Percentiles rank a stretch among this genome's conserved stretches.
These are phyloP conservation scores for Cinara cedri DNA, from an alignment of 2,888 invertebrate genomes.

Conservation along the genomic window DNA sequence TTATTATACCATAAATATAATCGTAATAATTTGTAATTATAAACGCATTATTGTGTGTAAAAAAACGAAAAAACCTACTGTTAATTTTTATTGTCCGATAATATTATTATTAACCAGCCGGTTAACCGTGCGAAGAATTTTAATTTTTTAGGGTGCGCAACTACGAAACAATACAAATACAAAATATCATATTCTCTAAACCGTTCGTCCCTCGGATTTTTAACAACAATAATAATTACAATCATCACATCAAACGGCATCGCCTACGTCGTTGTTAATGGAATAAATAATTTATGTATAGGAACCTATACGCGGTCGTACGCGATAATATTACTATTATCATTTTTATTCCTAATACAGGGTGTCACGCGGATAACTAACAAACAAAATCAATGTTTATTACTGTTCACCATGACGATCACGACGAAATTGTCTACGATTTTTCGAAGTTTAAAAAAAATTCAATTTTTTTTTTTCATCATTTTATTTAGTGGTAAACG, in stretches of 20 bases:
- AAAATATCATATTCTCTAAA: conserved; percentile 2
- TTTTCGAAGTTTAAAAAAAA: no score
- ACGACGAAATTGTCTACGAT: no score
- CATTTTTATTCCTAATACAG: no score
- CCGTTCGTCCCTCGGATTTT: background rate
- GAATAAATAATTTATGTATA: background rate
- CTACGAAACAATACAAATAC: background rate
- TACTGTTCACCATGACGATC: no score
- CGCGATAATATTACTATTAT: no score
- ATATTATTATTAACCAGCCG: conserved; percentile 1
- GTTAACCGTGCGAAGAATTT: conserved; percentile 30
- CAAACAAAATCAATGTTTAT: no score
- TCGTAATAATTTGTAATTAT: background rate
- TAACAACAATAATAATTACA: background rate
- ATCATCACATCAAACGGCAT: no score
- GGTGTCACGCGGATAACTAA: no score
- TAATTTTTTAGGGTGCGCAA: conserved; percentile 23
- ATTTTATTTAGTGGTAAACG: no score
- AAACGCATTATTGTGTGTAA: background rate
- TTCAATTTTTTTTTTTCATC: no score
- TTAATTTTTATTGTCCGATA: background rate
- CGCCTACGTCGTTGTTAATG: background rate
- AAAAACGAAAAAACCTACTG: background rate
- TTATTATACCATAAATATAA: conserved; percentile 5
- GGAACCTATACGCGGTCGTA: background rate